These are phyloP conservation scores for Synanthedon vespiformis DNA, from an alignment of 2,888 invertebrate genomes.

Conservation along the genomic window DNA sequence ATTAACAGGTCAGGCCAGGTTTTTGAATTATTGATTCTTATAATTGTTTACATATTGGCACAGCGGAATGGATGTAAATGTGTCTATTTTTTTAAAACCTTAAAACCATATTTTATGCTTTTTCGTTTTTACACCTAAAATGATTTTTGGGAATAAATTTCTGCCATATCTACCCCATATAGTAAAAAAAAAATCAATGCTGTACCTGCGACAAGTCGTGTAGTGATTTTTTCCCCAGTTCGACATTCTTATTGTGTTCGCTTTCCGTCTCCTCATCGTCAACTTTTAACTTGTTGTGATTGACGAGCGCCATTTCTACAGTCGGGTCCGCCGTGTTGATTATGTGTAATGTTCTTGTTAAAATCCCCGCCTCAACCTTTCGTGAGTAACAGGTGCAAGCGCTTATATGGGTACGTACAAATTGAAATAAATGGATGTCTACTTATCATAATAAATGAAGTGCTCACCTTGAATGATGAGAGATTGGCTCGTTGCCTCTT, in stretches of 20 bases:
- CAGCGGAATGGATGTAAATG: too few relatives aligned
- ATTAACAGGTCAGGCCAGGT: too few relatives aligned
- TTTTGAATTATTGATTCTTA: too few relatives aligned
- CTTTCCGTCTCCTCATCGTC: slow-evolving; percentile 72
- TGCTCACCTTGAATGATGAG: slow-evolving; percentile 73
- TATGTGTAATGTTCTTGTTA: slow-evolving; percentile 81
- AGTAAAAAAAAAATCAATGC: too few relatives aligned
- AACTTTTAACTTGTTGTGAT: slow-evolving; percentile 59
- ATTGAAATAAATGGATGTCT: slow-evolving; percentile 10
- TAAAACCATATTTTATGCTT: too few relatives aligned
- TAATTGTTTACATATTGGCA: too few relatives aligned
- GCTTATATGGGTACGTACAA: slow-evolving; percentile 4
- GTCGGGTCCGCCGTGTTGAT: slow-evolving; percentile 72
- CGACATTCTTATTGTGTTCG: slow-evolving; percentile 36
- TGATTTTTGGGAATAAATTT: too few relatives aligned
- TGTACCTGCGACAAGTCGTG: slow-evolving; percentile 61
- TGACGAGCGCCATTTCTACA: slow-evolving; percentile 59
- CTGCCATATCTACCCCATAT: neutral
- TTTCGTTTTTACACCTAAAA: too few relatives aligned
- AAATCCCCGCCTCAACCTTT: slow-evolving; percentile 80
- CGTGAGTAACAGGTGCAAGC: neutral
- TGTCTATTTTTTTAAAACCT: too few relatives aligned
- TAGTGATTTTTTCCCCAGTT: slow-evolving; percentile 51
- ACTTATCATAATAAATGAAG: slow-evolving; percentile 8
- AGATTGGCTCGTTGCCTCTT: slow-evolving; percentile 84